Base-by-base conservation (phyloP, 2,797 vertebrate species). In the Hemibagrus guttatus region DNA sequence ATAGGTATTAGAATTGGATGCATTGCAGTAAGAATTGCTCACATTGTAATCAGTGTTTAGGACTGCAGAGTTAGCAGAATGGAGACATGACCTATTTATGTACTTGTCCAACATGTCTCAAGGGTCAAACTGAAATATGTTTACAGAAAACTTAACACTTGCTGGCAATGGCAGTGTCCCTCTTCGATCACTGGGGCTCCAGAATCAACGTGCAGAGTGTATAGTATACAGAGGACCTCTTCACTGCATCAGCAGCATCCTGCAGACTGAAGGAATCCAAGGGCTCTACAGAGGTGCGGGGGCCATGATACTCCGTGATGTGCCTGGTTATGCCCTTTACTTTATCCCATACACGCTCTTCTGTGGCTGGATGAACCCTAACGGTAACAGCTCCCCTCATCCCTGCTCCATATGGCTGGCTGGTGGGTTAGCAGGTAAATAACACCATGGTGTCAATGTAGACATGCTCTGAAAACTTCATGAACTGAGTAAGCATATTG, bases 291-390 rank as follows among this genome's bases (percentile, higher is more conserved):
- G 97, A 52, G 98, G 98, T 0, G 94, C 93, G 0, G 93, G 95
- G 0, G 97, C 98, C 91, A 99, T 98, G 98, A 83, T 99, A 42
- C 94, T 99, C 85, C 95, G 98, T 89, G 98, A 99, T 16, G 84
- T 99, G 26, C 98, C 98, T 0, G 98, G 98, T 0, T 99, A 99
- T 87, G 93, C 95, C 1, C 94, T 98, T 84, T 99, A 99, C 92
- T 99, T 99, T 90, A 94, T 98, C 88, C 98, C 98, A 0, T 99
- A 99, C 8, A 90, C 93, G 0, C 64, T 97, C 59, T 91, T 99
- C 90, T 97, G 95, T 64, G 89, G 95, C 86, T 95, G 97, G 95
- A 91, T 97, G 90, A 97, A 91, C 4, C 94, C 97, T 0, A 96
- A 97, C 0, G 68, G 90, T 88, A 89, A 81, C 1, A 59, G 94